phyloP scores from a whole-genome alignment of 1,140 invertebrate genomes.

The Lasioglossum albipes region DNA sequence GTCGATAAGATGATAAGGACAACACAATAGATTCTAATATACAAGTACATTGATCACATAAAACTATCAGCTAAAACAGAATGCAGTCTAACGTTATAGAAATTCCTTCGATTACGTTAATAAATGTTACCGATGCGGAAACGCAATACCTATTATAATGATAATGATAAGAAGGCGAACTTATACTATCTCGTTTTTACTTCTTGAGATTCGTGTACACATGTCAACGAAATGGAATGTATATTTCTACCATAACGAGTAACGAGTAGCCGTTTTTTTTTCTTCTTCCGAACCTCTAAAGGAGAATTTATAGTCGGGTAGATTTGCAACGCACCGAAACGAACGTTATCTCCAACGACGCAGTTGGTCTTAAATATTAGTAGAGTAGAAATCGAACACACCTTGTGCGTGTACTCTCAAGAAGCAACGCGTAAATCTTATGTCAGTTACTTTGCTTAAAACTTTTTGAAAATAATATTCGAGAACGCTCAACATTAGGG shows the following conservation, averaged over 20 bases:
- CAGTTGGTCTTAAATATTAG: slow-evolving; percentile 14
- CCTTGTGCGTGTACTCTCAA: slow-evolving; percentile 45
- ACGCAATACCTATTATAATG: slow-evolving; percentile 11
- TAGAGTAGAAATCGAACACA: slow-evolving; percentile 51
- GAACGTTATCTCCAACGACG: not conserved
- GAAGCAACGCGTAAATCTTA: slow-evolving; percentile 30
- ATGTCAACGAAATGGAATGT: slow-evolving; percentile 29
- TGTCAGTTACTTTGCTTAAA: slow-evolving; percentile 29
- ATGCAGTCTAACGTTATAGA: slow-evolving; percentile 42
- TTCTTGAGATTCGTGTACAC: slow-evolving; percentile 47
- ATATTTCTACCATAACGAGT: slow-evolving; percentile 34
- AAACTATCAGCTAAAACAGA: slow-evolving; percentile 25
- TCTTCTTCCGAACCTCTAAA: slow-evolving; percentile 11
- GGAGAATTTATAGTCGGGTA: slow-evolving; percentile 7
- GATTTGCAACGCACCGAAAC: slow-evolving; percentile 9
- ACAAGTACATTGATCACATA: slow-evolving; percentile 38
- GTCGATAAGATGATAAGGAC: slow-evolving; percentile 34
- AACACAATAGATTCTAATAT: slow-evolving; percentile 21
- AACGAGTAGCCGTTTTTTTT: slow-evolving; percentile 25
- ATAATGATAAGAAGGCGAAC: slow-evolving; percentile 5
- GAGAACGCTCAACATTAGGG: slow-evolving; percentile 5
- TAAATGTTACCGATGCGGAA: slow-evolving; percentile 24
- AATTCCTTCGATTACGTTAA: slow-evolving; percentile 52
- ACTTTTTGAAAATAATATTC: slow-evolving; percentile 40
- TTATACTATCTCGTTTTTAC: slow-evolving; percentile 34